phyloP scores from a whole-genome alignment of 2,797 vertebrate species.

The Gymnoscopelus microlampas region DNA sequence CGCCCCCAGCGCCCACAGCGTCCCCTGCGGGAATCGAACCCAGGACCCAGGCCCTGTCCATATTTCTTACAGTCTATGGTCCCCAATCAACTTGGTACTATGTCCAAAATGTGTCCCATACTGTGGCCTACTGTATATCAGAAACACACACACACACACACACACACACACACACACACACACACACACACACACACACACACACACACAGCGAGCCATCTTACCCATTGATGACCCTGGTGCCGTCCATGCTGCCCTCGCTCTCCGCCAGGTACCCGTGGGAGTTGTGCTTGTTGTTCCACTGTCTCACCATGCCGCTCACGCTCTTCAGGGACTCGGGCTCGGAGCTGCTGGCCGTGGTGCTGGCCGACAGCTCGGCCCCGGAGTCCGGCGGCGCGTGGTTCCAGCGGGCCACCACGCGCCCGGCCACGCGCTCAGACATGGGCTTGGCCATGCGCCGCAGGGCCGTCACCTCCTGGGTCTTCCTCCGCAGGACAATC shows the following conservation, averaged over 20 bases:
- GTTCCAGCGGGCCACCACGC: conserved; percentile 77
- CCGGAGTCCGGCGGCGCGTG: conserved; percentile 83
- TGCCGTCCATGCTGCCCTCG: conserved; percentile 67
- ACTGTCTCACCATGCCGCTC: conserved; percentile 94
- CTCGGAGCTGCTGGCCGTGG: conserved; percentile 86
- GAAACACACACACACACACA: neutral
- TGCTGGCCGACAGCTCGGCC: conserved; percentile 88
- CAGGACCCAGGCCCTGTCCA: too few species aligned
- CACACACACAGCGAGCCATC: conserved; percentile 6
- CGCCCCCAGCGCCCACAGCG: too few species aligned
- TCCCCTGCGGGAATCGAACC: too few species aligned
- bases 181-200: neutral
- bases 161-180: neutral
- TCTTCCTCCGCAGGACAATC: conserved; percentile 92
- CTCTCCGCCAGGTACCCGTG: conserved; percentile 87
- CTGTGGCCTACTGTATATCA: too few species aligned
- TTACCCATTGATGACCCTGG: conserved; percentile 63
- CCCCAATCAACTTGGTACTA: too few species aligned
- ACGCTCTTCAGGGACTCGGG: conserved; percentile 87
- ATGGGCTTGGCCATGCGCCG: conserved; percentile 94
- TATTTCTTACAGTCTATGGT: too few species aligned
- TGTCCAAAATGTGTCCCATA: too few species aligned
- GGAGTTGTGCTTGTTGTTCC: conserved; percentile 91
- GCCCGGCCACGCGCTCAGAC: conserved; percentile 90
- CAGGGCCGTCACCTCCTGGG: conserved; percentile 94